Evolutionary conservation across 2,113 vertebrate species (phyloP), one percentile per base, ranked within the genome.

Genomic region (Tachycineta bicolor): DNA sequence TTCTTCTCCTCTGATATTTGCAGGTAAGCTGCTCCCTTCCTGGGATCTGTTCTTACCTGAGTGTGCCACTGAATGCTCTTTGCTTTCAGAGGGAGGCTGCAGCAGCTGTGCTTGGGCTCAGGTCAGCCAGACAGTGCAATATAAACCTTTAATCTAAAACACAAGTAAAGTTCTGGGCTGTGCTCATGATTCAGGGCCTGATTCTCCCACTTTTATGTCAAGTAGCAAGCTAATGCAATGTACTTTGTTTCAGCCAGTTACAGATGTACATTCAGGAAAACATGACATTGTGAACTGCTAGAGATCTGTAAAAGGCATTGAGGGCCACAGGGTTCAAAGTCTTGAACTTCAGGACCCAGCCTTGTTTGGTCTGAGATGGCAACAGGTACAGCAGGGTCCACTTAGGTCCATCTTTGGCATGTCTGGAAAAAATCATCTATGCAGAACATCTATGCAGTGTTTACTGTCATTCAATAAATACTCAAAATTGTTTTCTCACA

Each of bases 1-100:
- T 99, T 99, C 97, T 99, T 99, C 97, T 98, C 98, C 50, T 98
- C 99, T 1, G 99, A 99, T 76, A 99, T 99, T 95, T 99, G 99
- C 98, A 99, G 99, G 99, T 99, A 97, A 87, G 93, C 46, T 58
- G 75, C 19, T 49, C 37, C 37, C 25, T 50, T 63, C 47, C 29
- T 33, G 39, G 5, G 16, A 31, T 12, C n/a, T 3, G 3, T 6
- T 21, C 7, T 2, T 17, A 18, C 23, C 58, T 33, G 6, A 0
- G 0, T 4, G n/a, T 81, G 14, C 21, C 47, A 12, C 20, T 5
- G 0, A 22, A 6, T 4, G 39, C 22, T 74, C 43, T 74, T 22
- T 55, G 2, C 0, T 58, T 74, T 49, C 34, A 26, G 76, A 52
- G 39, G 12, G 18, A 1, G 2, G 8, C 24, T 64, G 25, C 28